Base-by-base conservation (phyloP, 2,888 invertebrate species). In the Leptinotarsa rubiginosa region DNA sequence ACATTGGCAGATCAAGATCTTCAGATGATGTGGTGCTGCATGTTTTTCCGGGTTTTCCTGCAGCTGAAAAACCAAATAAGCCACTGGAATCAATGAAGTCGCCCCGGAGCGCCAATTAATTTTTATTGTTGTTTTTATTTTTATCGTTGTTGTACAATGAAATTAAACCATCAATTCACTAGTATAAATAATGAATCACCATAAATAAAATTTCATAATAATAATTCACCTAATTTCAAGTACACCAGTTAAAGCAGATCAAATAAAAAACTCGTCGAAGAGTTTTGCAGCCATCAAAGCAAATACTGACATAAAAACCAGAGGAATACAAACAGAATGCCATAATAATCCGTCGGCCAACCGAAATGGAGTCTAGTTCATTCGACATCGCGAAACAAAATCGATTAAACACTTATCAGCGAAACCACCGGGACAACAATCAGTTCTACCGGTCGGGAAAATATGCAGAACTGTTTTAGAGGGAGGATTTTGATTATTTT, bases 321-420 rank as follows among this genome's bases (percentile, higher is more conserved):
- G 78, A 76, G 77, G 79, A 82, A 81, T 81, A 77, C 80, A 81
- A 79, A 81, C 81, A 82, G 81, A 83, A 83, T 80, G 73, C 81
- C 78, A 71, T 80, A 83, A 81, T 82, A 81, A 83, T 83, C 82
- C 80, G 81, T 77, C 79, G 79, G 81, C 77, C 80, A 77, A 80
- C 79, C 79, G 77, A 81, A 78, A 79, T 78, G 77, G 79, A 76
- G 79, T 70, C 70, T 81, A 80, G 82, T 81, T 79, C 81, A 81
- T 81, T 81, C 81, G 82, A 81, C 81, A 83, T 81, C 81, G 82
- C 79, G 81, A 82, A 84, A 83, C 81, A 82, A 81, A 83, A 84
- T 84, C 82, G 83, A 82, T 83, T 82, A 82, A 81, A 82, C 81
- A 82, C 81, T 82, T 81, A 71, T 67, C 74, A 62, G 73, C 47